Evolutionary conservation across 2,113 vertebrate species (phyloP), one percentile per base, ranked within the genome.

Genomic region (Nannobrachium achirus): DNA sequence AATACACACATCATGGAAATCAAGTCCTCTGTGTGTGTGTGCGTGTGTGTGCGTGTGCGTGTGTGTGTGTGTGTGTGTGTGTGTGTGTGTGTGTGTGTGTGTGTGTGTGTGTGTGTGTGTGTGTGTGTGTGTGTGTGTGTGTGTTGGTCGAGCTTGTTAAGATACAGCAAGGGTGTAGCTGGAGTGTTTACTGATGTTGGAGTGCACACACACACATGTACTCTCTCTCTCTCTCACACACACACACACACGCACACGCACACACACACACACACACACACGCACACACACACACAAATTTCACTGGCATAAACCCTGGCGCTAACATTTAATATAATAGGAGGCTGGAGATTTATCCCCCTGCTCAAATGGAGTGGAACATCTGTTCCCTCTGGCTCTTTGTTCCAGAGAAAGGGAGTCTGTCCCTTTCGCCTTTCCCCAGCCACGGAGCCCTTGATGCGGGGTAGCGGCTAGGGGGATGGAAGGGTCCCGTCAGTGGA

Each of bases 321-420:
- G 76, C 55, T 76, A 79, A 67, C 69, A 69, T 76, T 81, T 83
- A 74, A 76, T 73, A 73, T 78, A 67, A 80, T 79, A 70, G 73
- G 67, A 71, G 66, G 46, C 64, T 72, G 60, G 73, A 63, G 67
- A 71, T 67, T 45, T 68, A 63, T 63, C 66, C 69, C 63, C 66
- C 63, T 70, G 46, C 40, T 56, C 51, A 45, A 55, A 63, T 50
- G 44, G 38, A 62, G 40, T 51, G 65, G 64, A 81, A 86, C 80
- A 88, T 80, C 83, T 85, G 87, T 77, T 85, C 69, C 73, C 69
- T 65, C 49, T 38, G 4, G 56, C 51, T 33, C 76, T 81, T 79
- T 84, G 72, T 66, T 75, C 51, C 45, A 60, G 20, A 56, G 58
- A 60, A 62, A 39, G 48, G 46, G 11, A 10, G 46, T 13, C 3